Percentiles rank a stretch among this genome's conserved stretches.
These are phyloP conservation scores for Drosophila mayaguana DNA, from an alignment of 2,888 invertebrate species.

Conservation along the genomic window DNA sequence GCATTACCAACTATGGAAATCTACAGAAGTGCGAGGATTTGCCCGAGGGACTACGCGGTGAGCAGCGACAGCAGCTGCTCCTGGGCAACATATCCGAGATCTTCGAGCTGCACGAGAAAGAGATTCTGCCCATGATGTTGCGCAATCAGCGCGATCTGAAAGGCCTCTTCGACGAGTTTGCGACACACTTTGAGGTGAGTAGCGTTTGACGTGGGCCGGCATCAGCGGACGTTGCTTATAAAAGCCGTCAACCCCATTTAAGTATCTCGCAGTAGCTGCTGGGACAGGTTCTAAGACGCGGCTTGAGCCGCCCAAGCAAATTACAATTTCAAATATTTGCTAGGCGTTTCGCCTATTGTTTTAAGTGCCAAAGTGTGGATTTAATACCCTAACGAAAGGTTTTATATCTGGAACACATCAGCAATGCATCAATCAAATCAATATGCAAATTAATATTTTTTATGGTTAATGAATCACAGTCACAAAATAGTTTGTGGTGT, in stretches of 20 bases:
- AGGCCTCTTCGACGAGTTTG: constrained; percentile 83
- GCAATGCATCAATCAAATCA: not conserved
- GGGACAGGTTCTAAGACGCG: constrained; percentile 56
- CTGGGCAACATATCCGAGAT: constrained; percentile 97
- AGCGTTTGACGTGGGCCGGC: constrained; percentile 17
- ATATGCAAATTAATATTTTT: not conserved
- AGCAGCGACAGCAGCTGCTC: constrained; percentile 85
- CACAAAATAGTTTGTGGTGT: no score
- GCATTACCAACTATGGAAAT: constrained; percentile 81
- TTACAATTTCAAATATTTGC: constrained; percentile 58
- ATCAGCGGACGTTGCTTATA: not conserved
- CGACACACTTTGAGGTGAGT: constrained; percentile 83
- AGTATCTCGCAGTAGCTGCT: constrained; percentile 42
- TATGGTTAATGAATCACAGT: not conserved
- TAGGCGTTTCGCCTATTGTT: constrained; percentile 14
- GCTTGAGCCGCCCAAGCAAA: constrained; percentile 33
- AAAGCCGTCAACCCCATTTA: constrained; percentile 18
- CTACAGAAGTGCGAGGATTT: constrained; percentile 71
- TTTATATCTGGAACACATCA: not conserved
- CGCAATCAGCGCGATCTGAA: constrained; percentile 83
- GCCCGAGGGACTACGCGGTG: constrained; percentile 78
- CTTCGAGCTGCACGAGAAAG: constrained; percentile 90
- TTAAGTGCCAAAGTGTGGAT: constrained; percentile 10
- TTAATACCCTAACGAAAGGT: constrained; percentile 9
- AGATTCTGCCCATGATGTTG: constrained; percentile 83